phyloP scores from a whole-genome alignment of 2,888 invertebrate genomes.

The Stenurella melanura region DNA sequence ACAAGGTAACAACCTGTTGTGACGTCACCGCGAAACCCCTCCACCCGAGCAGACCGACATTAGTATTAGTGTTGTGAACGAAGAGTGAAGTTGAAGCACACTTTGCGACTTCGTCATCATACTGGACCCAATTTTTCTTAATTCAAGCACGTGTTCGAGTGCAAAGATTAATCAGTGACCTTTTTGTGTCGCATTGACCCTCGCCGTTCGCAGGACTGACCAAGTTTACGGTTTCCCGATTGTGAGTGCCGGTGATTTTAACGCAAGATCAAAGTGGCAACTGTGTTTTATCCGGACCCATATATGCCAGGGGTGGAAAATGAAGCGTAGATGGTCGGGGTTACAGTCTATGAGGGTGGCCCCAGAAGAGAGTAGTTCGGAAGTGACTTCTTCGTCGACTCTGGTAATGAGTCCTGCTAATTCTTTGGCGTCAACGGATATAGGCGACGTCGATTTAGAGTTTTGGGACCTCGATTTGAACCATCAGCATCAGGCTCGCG shows the following conservation, averaged over 20 bases:
- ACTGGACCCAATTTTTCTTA: constrained; percentile 36
- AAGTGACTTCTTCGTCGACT: constrained; percentile 84
- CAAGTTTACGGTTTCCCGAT: constrained; percentile 5
- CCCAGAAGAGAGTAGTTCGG: constrained; percentile 83
- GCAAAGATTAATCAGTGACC: constrained; percentile 24
- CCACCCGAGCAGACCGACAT: constrained; percentile 59
- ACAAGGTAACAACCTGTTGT: constrained; percentile 73
- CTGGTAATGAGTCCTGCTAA: constrained; percentile 84
- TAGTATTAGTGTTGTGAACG: constrained; percentile 56
- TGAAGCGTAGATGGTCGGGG: constrained; percentile 85
- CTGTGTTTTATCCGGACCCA: background rate
- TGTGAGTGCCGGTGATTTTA: constrained; percentile 36
- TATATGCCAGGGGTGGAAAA: constrained; percentile 65
- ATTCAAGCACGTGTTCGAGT: constrained; percentile 31
- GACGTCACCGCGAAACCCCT: constrained; percentile 69
- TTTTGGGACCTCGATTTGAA: constrained; percentile 85
- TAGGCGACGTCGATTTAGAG: constrained; percentile 85
- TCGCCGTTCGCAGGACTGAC: constrained; percentile 1
- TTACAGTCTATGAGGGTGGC: constrained; percentile 82
- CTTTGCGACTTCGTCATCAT: constrained; percentile 48
- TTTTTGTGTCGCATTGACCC: constrained; percentile 13
- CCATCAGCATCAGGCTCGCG: constrained; percentile 69
- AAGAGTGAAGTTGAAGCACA: constrained; percentile 52
- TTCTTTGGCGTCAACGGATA: constrained; percentile 84
- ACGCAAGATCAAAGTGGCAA: constrained; percentile 37